These are phyloP conservation scores for Loris lydekkerianus DNA, from an alignment of 2,797 vertebrate genomes.

Conservation along the genomic window DNA sequence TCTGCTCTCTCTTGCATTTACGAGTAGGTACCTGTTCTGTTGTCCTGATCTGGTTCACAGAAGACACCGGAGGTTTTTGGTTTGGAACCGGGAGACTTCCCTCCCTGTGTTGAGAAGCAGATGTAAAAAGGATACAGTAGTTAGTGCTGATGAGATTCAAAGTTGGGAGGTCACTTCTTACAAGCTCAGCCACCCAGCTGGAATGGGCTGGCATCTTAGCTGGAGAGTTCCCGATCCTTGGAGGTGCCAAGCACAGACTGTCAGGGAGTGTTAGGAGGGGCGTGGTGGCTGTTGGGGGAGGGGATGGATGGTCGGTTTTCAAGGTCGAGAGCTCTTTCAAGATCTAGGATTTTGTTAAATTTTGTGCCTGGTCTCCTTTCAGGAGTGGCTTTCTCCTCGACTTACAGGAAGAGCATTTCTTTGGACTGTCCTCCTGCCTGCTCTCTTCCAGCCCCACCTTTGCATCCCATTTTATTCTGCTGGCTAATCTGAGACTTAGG, in stretches of 20 bases:
- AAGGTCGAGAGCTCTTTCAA: background rate
- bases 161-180: background rate
- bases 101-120: background rate
- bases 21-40: background rate
- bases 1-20: background rate
- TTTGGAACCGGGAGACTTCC: background rate
- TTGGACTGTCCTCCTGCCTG: rapidly evolving
- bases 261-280: background rate
- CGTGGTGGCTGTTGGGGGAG: background rate
- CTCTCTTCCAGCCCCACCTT: rapidly evolving
- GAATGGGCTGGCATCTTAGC: rapidly evolving
- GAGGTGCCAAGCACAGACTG: background rate
- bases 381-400: background rate
- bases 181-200: background rate
- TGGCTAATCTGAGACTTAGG: background rate
- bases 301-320: background rate
- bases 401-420: background rate
- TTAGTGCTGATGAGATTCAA: background rate
- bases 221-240: rapidly evolving
- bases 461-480: background rate
- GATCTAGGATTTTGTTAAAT: background rate
- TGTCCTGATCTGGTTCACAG: background rate
- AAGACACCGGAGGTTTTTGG: background rate
- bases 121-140: background rate
- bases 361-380: background rate